Percentiles rank a stretch among this genome's conserved stretches.
These are phyloP conservation scores for Lasioglossum marginatum DNA, from an alignment of 2,888 invertebrate genomes.

Conservation along the genomic window DNA sequence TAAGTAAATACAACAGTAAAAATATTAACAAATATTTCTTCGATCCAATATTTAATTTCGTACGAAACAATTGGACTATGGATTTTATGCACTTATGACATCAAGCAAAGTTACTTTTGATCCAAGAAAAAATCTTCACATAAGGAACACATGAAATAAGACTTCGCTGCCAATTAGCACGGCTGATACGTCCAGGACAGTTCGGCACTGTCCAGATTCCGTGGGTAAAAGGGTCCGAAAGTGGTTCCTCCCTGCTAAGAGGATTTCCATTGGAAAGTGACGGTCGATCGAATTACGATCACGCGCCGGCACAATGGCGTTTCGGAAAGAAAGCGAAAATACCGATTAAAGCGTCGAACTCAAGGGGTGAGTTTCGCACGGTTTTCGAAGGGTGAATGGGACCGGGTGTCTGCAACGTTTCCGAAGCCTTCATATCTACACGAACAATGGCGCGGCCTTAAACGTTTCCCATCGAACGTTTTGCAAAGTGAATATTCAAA, in stretches of 20 bases:
- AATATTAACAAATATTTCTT: no score
- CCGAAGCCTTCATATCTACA: conserved; percentile 65
- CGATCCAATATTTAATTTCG: no score
- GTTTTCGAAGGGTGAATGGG: conserved; percentile 32
- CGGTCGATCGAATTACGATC: conserved; percentile 40
- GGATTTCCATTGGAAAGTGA: conserved; percentile 15
- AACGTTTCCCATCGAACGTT: conserved; percentile 71
- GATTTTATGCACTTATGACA: no score
- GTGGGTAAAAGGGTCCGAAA: not conserved
- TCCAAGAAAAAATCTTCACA: not conserved
- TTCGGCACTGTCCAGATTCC: not conserved
- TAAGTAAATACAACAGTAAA: no score
- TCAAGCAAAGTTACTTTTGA: no score
- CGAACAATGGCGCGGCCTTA: conserved; percentile 72
- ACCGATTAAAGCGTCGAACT: conserved; percentile 54
- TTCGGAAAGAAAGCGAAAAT: conserved; percentile 38
- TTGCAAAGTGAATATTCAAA: conserved; percentile 73
- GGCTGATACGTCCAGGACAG: not conserved
- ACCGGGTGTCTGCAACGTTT: not conserved
- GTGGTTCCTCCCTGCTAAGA: conserved; percentile 6
- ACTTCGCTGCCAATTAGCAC: not conserved
- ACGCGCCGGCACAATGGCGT: conserved; percentile 23
- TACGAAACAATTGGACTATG: no score
- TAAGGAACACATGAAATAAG: not conserved
- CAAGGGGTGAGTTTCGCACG: conserved; percentile 30